These are phyloP conservation scores for Epirrhoe alternata DNA, from an alignment of 2,888 invertebrate genomes.

Conservation along the genomic window DNA sequence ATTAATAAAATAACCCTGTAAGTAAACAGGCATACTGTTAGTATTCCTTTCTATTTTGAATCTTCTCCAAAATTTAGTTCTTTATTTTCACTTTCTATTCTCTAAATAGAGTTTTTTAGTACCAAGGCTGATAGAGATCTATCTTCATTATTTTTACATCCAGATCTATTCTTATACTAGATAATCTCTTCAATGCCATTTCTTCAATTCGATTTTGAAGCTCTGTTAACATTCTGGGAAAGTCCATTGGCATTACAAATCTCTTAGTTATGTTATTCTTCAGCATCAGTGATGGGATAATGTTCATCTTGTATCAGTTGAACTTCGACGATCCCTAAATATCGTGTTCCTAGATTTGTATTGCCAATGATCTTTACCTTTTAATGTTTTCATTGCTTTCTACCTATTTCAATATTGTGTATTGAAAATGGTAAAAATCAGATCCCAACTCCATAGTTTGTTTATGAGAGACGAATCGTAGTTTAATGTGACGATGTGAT, in stretches of 20 bases:
- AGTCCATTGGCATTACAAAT: not conserved
- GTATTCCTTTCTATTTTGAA: conserved; percentile 12
- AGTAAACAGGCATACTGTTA: conserved; percentile 39
- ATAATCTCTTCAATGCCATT: not conserved
- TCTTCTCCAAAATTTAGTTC: not conserved
- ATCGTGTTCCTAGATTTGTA: not conserved
- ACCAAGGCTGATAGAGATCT: not conserved
- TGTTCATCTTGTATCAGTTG: not conserved
- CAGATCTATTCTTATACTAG: not conserved
- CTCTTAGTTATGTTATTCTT: not conserved
- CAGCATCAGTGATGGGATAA: not conserved
- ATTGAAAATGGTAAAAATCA: not conserved
- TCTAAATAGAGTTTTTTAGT: conserved; percentile 10
- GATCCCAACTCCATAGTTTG: conserved; percentile 56
- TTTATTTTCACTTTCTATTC: not conserved
- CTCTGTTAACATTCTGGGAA: not conserved
- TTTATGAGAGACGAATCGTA: conserved; percentile 51
- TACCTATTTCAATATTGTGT: not conserved
- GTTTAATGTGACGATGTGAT: conserved; percentile 45
- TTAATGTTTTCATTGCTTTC: not conserved
- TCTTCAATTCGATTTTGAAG: not conserved
- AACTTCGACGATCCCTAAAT: no score
- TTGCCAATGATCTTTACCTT: not conserved
- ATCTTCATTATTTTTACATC: no score
- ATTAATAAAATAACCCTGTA: conserved; percentile 38